These are phyloP conservation scores for Eilema depressum DNA, from an alignment of 2,888 invertebrate species.

Conservation along the genomic window DNA sequence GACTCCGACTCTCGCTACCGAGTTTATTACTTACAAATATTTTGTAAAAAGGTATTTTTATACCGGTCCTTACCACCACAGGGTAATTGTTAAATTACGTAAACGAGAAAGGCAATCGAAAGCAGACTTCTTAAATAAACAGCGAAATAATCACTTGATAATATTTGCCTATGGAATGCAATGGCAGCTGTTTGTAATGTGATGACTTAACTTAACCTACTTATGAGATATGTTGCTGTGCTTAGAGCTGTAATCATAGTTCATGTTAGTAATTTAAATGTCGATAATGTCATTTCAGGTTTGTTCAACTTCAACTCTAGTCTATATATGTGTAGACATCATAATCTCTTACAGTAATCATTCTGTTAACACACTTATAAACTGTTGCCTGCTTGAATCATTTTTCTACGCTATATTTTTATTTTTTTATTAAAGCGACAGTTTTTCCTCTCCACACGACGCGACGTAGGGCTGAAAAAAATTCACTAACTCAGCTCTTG, in stretches of 20 bases:
- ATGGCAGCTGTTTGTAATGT: slow-evolving; percentile 19
- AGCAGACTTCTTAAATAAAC: slow-evolving; percentile 32
- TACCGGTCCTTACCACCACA: slow-evolving; percentile 31
- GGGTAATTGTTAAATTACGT: slow-evolving; percentile 38
- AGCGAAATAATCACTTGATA: slow-evolving; percentile 23
- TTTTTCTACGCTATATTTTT: background rate
- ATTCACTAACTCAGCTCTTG: too few relatives aligned
- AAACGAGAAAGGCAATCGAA: slow-evolving; percentile 42
- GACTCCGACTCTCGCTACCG: slow-evolving; percentile 55
- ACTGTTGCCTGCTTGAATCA: background rate
- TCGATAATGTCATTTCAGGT: background rate
- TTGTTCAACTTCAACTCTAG: background rate
- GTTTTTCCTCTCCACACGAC: too few relatives aligned
- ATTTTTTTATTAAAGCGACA: too few relatives aligned
- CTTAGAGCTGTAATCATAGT: background rate
- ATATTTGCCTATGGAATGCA: slow-evolving; percentile 31
- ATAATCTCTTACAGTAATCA: background rate
- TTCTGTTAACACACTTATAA: background rate
- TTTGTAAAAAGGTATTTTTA: slow-evolving; percentile 37
- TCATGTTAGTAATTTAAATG: background rate
- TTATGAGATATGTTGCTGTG: background rate
- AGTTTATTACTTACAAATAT: slow-evolving; percentile 46
- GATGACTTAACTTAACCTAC: slow-evolving; percentile 25
- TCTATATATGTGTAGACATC: background rate
- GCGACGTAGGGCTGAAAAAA: too few relatives aligned